Base-by-base conservation (phyloP, 2,113 vertebrate genomes). In the Lycocorax pyrrhopterus region DNA sequence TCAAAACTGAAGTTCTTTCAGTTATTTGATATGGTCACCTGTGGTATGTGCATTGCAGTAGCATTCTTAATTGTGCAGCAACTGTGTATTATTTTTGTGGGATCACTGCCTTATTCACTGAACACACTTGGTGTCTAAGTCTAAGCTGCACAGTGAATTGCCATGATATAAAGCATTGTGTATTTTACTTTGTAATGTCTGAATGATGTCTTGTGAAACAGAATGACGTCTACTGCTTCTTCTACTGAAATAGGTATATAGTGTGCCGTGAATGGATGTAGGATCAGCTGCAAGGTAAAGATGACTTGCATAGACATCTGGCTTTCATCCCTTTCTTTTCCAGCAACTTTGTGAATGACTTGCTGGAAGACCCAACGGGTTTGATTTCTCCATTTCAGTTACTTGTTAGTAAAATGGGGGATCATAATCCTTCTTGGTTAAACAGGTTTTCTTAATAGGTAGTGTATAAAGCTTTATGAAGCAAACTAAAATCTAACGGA, bases 131-230 rank as follows among this genome's bases (percentile, higher is more conserved):
- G 26, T 78, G 53, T 62, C 33, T 44, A 62, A 59, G 21, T 37
- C 69, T 81, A 46, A 82, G 41, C 41, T 55, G 43, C 44, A 47
- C 14, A 26, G 44, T 59, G 47, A 84, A 81, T 67, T 63, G n/a
- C 59, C 41, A 27, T 25, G 41, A 12, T 62, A 47, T 10, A 63
- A 33, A 67, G 16, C 8, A 25, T 27, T 59, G n/a, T 47, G 19
- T n/a, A 32, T 67, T 68, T 25, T 46, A 58, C 7, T 82, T 64
- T 82, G 49, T 77, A 64, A 84, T 75, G 69, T 84, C 73, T 94
- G 84, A 95, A 90, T 52, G 69, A 91, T n/a, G 52, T 75, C 76
- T 88, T 81, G 55, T 90, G 89, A 87, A 90, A 90, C 63, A 72
- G 63, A 83, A 39, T 71, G 37, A 41, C 1, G 14, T 81, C 80